Evolutionary conservation across 2,888 invertebrate genomes (phyloP).

Genomic region (Melanchra persicariae): DNA sequence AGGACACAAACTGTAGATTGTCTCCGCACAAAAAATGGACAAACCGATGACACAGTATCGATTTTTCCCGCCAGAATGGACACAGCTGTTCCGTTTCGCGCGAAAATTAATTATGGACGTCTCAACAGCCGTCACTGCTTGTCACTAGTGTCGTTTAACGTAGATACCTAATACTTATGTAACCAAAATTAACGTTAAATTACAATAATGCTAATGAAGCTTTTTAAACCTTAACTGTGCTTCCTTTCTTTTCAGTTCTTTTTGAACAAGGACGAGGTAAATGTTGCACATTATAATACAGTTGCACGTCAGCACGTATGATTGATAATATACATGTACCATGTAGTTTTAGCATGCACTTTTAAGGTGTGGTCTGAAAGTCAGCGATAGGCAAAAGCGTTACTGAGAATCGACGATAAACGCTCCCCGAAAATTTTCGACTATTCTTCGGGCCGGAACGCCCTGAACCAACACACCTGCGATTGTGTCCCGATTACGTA

Average conservation of each 20-base stretch:
- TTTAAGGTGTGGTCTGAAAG: slow-evolving; percentile 38
- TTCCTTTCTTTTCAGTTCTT: slow-evolving; percentile 84
- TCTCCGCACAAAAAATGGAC: slow-evolving; percentile 28
- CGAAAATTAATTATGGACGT: slow-evolving; percentile 32
- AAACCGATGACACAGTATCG: slow-evolving; percentile 30
- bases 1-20: slow-evolving; percentile 2
- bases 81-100: slow-evolving; percentile 29
- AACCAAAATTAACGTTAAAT: slow-evolving; percentile 35
- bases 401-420: slow-evolving; percentile 14
- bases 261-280: slow-evolving; percentile 87
- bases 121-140: slow-evolving; percentile 31
- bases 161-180: slow-evolving; percentile 3
- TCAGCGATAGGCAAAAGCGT: slow-evolving; percentile 12
- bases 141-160: not conserved
- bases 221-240: slow-evolving; percentile 70
- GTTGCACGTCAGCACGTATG: slow-evolving; percentile 53
- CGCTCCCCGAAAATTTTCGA: slow-evolving; percentile 17
- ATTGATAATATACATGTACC: slow-evolving; percentile 25
- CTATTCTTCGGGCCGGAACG: not conserved
- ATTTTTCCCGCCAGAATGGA: slow-evolving; percentile 25
- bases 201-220: slow-evolving; percentile 62
- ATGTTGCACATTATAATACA: slow-evolving; percentile 69
- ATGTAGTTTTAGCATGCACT: slow-evolving; percentile 43
- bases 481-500: slow-evolving; percentile 12
- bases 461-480: slow-evolving; percentile 1